Percentiles rank a stretch among this genome's conserved stretches.
Conservation (phyloP, 2,797 vertebrate genomes). For the Silurus aristotelis region DNA sequence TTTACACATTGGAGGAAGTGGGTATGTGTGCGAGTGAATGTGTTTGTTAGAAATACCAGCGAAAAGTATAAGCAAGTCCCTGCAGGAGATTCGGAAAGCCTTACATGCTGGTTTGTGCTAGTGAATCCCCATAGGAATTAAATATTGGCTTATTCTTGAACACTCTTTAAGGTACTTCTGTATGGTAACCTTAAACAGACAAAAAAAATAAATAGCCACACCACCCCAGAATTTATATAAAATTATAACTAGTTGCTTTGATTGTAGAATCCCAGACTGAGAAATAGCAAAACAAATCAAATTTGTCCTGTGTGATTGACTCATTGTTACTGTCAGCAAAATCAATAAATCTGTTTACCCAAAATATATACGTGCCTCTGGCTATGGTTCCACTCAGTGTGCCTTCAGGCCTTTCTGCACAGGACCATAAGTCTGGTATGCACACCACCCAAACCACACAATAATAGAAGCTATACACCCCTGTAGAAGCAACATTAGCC, state of each 20-base stretch:
- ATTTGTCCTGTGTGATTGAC: not conserved
- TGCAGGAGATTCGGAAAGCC: conserved; percentile 25
- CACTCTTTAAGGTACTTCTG: conserved; percentile 46
- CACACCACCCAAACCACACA: conserved; percentile 70
- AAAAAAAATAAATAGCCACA: conserved; percentile 40
- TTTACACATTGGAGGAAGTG: conserved; percentile 52
- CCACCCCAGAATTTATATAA: conserved; percentile 23
- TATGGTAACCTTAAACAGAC: conserved; percentile 37
- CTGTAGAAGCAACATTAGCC: conserved; percentile 79
- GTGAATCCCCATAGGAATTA: conserved; percentile 4
- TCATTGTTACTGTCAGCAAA: not conserved
- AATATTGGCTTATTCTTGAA: conserved; percentile 46
- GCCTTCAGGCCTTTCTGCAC: conserved; percentile 63
- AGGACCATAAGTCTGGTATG: conserved; percentile 66
- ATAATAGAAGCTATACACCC: conserved; percentile 76
- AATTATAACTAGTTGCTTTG: conserved; percentile 10
- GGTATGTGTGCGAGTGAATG: conserved; percentile 22
- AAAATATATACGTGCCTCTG: conserved; percentile 3
- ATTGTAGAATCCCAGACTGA: not conserved
- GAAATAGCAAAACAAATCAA: not conserved
- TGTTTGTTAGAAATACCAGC: conserved; percentile 20
- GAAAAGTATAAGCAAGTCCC: conserved; percentile 17
- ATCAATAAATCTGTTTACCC: not conserved
- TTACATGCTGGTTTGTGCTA: conserved; percentile 20
- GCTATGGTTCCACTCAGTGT: conserved; percentile 49